phyloP scores from a whole-genome alignment of 2,797 vertebrate genomes.

The Lemur catta region DNA sequence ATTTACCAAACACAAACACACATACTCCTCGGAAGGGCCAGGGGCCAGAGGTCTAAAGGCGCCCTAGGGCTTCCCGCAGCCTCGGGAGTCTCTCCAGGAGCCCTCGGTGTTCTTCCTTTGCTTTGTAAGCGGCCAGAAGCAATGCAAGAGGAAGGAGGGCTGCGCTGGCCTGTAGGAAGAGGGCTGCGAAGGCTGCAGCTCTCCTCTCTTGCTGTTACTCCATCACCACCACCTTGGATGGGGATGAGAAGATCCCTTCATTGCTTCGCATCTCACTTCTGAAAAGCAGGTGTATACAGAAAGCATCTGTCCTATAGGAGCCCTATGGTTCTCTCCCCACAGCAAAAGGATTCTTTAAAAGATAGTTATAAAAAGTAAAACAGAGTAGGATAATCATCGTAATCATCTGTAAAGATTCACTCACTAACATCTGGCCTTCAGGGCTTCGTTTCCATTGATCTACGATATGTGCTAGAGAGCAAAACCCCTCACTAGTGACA shows the following conservation, averaged over 20 bases:
- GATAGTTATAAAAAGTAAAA: not conserved
- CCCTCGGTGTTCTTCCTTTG: not conserved
- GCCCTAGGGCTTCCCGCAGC: not conserved
- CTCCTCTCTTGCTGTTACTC: not conserved
- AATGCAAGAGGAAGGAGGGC: constrained; percentile 6
- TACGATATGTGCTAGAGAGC: not conserved
- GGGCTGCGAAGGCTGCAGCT: not conserved
- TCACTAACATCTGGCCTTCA: not conserved
- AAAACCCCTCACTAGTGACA: not conserved
- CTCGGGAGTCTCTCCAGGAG: not conserved
- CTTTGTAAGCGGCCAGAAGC: not conserved
- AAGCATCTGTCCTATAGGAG: not conserved
- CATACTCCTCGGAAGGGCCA: not conserved
- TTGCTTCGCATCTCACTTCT: not conserved
- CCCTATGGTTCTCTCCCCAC: not conserved
- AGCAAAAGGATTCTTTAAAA: not conserved
- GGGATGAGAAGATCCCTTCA: not conserved
- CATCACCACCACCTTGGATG: not conserved
- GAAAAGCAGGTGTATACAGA: not conserved
- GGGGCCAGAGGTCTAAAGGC: not conserved
- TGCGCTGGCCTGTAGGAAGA: not conserved
- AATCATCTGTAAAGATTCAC: not conserved
- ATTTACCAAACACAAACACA: constrained; percentile 2
- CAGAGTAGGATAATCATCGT: not conserved
- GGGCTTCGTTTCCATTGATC: not conserved